phyloP scores from a whole-genome alignment of 2,113 vertebrate genomes.

The Climacteris rufus region DNA sequence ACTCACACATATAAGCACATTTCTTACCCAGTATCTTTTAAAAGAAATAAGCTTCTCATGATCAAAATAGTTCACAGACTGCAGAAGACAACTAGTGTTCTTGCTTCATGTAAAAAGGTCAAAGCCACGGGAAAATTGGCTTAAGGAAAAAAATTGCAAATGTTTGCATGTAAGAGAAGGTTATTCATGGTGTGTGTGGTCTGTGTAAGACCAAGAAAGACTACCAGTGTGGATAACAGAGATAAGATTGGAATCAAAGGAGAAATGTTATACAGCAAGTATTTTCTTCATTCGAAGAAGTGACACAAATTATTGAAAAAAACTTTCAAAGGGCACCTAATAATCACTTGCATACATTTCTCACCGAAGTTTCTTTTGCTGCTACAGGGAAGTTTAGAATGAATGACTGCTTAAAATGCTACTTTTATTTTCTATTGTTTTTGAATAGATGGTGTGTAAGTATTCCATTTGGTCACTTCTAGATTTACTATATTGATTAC shows the following conservation, averaged over 20 bases:
- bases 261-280: conserved; percentile 28
- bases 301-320: conserved; percentile 8
- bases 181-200: conserved; percentile 22
- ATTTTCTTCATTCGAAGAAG: conserved; percentile 34
- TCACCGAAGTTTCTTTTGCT: conserved; percentile 38
- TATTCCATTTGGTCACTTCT: not conserved
- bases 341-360: conserved; percentile 57
- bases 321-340: conserved; percentile 4
- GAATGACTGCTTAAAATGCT: not conserved
- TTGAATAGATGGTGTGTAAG: not conserved
- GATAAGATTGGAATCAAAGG: conserved; percentile 51
- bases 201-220: conserved; percentile 18
- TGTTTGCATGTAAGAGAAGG: conserved; percentile 44
- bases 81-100: not conserved
- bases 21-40: conserved; percentile 55
- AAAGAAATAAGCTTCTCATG: conserved; percentile 32
- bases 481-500: not conserved
- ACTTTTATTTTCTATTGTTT: not conserved
- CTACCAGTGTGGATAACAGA: conserved; percentile 34
- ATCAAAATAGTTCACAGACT: not conserved
- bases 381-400: not conserved
- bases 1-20: not conserved
- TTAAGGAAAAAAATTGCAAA: not conserved
- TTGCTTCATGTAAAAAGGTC: not conserved
- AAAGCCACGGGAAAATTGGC: not conserved